A percentile compares a stretch with the other conserved stretches of the same genome.
Evolutionary conservation across 2,888 invertebrate genomes (phyloP).

Genomic region (Tetragnatha montana): DNA sequence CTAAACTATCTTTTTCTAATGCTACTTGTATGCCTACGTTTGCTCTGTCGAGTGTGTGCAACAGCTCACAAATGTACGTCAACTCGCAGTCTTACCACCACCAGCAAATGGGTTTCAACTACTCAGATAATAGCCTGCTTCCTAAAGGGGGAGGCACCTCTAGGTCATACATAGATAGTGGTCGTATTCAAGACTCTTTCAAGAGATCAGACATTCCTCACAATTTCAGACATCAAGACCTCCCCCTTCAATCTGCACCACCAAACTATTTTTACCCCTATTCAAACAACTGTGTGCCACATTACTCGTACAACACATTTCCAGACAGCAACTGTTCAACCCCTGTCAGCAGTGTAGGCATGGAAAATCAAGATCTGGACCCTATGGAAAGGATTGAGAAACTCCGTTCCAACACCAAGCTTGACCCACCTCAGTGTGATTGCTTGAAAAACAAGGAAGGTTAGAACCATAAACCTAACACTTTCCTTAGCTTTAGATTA

Average conservation of each 20-base stretch:
- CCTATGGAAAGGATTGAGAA: slow-evolving; percentile 77
- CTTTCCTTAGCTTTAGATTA: no score
- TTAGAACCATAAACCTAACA: slow-evolving; percentile 74
- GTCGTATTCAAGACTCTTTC: slow-evolving; percentile 72
- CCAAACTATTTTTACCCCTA: slow-evolving; percentile 26
- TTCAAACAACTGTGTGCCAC: slow-evolving; percentile 17
- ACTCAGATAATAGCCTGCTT: slow-evolving; percentile 48
- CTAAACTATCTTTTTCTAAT: slow-evolving; percentile 69
- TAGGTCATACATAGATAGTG: slow-evolving; percentile 72
- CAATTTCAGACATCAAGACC: slow-evolving; percentile 64
- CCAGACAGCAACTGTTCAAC: slow-evolving; percentile 39
- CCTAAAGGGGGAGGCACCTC: slow-evolving; percentile 69
- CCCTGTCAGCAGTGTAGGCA: neutral
- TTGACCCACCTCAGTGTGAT: slow-evolving; percentile 91
- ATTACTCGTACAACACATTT: neutral
- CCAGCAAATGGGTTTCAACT: slow-evolving; percentile 27
- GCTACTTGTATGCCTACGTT: slow-evolving; percentile 67
- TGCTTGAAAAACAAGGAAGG: slow-evolving; percentile 90
- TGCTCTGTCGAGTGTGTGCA: slow-evolving; percentile 59
- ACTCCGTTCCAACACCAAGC: slow-evolving; percentile 83
- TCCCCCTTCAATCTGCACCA: slow-evolving; percentile 53
- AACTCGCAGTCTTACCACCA: slow-evolving; percentile 37
- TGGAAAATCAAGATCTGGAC: slow-evolving; percentile 43
- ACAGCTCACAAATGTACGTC: slow-evolving; percentile 42
- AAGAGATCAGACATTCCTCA: slow-evolving; percentile 66